Evolutionary conservation across 1,140 invertebrate genomes (phyloP).

Genomic region (Caerostris extrusa): DNA sequence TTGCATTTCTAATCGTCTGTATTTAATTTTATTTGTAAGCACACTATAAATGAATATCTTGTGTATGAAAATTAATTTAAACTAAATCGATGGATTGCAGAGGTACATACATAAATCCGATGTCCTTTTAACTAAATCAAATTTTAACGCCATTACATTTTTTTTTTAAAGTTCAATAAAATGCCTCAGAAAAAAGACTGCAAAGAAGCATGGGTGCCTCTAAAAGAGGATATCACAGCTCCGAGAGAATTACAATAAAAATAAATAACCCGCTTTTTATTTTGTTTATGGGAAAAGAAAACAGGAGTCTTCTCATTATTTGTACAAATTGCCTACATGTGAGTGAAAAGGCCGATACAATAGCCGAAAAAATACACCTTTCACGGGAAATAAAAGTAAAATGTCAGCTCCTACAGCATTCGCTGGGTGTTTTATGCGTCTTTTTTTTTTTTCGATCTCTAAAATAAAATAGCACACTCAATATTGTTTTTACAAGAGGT

Average conservation of each 20-base stretch:
- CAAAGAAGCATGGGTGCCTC: neutral
- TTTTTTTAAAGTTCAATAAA: neutral
- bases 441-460: neutral
- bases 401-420: neutral
- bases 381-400: neutral
- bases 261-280: slow-evolving; percentile 17
- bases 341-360: slow-evolving; percentile 7
- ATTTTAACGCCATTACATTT: neutral
- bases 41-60: too few species aligned
- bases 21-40: too few species aligned
- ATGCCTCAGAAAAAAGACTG: neutral
- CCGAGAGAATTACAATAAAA: neutral
- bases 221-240: neutral
- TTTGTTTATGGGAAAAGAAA: slow-evolving; percentile 21
- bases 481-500: slow-evolving; percentile 9
- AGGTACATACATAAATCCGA: neutral
- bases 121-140: neutral
- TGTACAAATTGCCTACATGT: slow-evolving; percentile 38
- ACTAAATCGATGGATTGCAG: too few species aligned
- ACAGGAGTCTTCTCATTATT: neutral
- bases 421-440: neutral
- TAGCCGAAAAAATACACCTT: slow-evolving; percentile 1
- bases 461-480: neutral
- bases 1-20: too few species aligned
- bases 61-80: too few species aligned